Evolutionary conservation across 2,113 vertebrate genomes (phyloP).

Genomic region (Bombycilla garrulus): DNA sequence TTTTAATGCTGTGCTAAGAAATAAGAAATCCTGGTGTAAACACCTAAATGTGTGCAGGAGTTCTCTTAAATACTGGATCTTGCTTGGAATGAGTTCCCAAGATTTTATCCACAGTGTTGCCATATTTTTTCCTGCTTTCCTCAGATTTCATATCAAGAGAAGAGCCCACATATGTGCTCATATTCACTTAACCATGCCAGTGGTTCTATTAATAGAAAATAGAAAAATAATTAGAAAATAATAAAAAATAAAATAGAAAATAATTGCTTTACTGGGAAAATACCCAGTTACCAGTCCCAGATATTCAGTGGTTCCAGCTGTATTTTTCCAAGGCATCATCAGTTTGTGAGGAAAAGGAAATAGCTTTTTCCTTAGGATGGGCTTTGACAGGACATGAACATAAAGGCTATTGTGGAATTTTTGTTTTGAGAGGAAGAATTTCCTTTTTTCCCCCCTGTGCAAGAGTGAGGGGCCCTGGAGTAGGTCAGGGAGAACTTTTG

Average conservation of each 20-base stretch:
- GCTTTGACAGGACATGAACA: not conserved
- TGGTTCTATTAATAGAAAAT: not conserved
- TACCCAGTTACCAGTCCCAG: not conserved
- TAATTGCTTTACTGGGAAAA: not conserved
- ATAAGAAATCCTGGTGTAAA: not conserved
- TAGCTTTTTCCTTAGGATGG: not conserved
- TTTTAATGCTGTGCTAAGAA: not conserved
- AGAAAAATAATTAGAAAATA: too few relatives aligned
- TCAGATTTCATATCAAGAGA: not conserved
- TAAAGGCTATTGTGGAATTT: not conserved
- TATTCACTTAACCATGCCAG: not conserved
- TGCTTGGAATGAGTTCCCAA: not conserved
- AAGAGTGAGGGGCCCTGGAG: not conserved
- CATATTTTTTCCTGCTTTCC: not conserved
- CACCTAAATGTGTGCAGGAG: not conserved
- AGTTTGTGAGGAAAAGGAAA: not conserved
- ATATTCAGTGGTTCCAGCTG: not conserved
- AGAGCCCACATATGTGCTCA: not conserved
- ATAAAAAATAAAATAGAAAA: too few relatives aligned
- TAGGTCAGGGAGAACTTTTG: not conserved
- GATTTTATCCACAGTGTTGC: not conserved
- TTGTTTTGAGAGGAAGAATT: not conserved
- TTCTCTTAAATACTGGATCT: not conserved
- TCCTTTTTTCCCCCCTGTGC: not conserved
- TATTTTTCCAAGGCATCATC: not conserved